Evolutionary conservation across 2,797 vertebrate species (phyloP), one percentile per base, ranked within the genome.

Genomic region (Sandelia bainsii): DNA sequence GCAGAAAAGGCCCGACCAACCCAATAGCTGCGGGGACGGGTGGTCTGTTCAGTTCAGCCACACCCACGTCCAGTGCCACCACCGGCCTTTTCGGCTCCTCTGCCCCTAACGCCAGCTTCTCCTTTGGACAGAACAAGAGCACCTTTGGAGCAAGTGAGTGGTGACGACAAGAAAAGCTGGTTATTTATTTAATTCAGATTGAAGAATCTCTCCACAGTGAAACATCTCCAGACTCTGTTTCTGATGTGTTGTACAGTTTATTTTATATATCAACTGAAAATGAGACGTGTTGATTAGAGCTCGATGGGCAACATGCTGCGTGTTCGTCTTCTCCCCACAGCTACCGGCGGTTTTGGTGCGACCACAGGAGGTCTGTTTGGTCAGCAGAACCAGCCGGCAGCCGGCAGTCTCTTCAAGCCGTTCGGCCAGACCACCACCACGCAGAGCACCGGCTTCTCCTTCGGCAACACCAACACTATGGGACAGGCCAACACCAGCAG

Each of bases 1-100:
- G 97, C 4, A 93, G 98, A 61, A 99, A 99, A 69, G 98, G 98
- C 1, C 96, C 97, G 0, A 92, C 96, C 2, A 98, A 96, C 62
- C 96, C 96, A 0, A 96, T 99, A 17, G 95, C 95, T 0, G 95
- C 95, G 3, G 93, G 51, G 0, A 77, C 94, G 0, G 91, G 94
- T 0, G 87, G 95, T 0, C 84, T 99, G 57, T 99, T 99, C 32
- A 96, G 97, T 0, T 80, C 94, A 0, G 85, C 96, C 5, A 90
- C 94, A 0, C 95, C 97, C 0, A 94, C 98, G 0, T 93, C 97
- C 42, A 98, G 94, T 32, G 88, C 96, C 12, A 87, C 96, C 6
- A 94, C 97, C 0, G 97, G 97, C 0, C 94, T 99, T 4, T 99
- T 99, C 14, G 97, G 97, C 11, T 81, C 96, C 23, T 80, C 97